Base-by-base conservation (phyloP, 2,113 vertebrate genomes). In the Typhlomys cinereus region DNA sequence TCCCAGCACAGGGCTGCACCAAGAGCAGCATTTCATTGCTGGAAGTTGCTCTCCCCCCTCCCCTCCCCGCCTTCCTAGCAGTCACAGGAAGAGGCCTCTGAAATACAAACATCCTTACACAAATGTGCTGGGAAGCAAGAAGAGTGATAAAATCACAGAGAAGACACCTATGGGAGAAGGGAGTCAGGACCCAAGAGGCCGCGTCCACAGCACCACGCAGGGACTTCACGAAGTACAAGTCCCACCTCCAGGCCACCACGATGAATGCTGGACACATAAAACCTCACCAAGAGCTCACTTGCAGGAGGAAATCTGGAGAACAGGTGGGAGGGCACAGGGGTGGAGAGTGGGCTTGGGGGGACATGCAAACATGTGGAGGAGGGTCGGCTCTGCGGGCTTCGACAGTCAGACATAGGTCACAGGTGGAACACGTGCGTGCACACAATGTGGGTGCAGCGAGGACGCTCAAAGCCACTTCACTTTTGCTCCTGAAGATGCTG, bases 401-500 rank as follows among this genome's bases (percentile, higher is more conserved):
- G 23, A 2, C 3, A 73, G 8, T 52, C n/a, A 78, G 70, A 2
- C 79, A n/a, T 57, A 62, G 31, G 5, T 25, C 44, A 7, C 29
- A 13, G 39, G 23, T 44, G 61, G 41, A 89, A 75, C 39, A 61
- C 41, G 70, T 70, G 27, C 17, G 20, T 71, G 15, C 71, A 41
- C 23, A 71, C 64, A 39, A 62, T 71, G 88, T 75, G 57, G 84
- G 80, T 89, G 44, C 29, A 62, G 54, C 41, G 39, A 80, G 66
- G 20, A 62, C 67, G 17, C 92, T 83, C 90, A 84, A 93, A 85
- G 67, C 87, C 41, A 57, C 3, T 71, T 83, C 75, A 54, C 4
- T 82, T 31, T 69, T 54, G 39, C 85, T 92, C 81, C 50, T 89
- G 71, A 89, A 95, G 88, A 59, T 93, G 57, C 52, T 94, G 70